Conservation (phyloP, 2,797 vertebrate species). For the Chromis chromis region DNA sequence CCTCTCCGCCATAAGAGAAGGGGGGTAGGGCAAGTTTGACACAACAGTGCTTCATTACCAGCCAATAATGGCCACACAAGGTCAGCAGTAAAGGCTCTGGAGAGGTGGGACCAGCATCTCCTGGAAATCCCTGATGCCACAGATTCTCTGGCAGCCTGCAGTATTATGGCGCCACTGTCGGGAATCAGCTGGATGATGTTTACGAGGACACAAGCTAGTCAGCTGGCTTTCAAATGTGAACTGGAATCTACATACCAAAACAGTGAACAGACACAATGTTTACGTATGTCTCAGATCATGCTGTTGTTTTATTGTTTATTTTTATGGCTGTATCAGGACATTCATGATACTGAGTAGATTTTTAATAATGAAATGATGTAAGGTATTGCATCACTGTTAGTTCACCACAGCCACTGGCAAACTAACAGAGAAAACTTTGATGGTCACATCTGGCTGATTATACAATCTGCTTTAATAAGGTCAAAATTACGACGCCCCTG, state of each 20-base stretch:
- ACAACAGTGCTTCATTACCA: not conserved
- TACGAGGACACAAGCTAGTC: not conserved
- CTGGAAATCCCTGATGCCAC: slow-evolving; percentile 3
- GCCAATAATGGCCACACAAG: not conserved
- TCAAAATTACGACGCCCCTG: not conserved
- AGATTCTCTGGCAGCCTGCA: slow-evolving; percentile 8
- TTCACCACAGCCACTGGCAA: not conserved
- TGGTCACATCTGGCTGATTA: not conserved
- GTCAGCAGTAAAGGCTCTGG: not conserved
- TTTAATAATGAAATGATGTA: not conserved
- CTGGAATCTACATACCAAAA: not conserved
- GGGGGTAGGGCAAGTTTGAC: not conserved
- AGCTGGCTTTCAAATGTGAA: slow-evolving; percentile 1
- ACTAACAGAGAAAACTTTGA: not conserved
- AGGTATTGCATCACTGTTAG: not conserved
- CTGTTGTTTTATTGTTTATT: not conserved
- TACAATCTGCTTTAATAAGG: not conserved
- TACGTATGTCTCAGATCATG: not conserved
- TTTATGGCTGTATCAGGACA: not conserved
- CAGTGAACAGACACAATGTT: not conserved
- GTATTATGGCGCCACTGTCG: not conserved
- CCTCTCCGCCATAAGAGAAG: not conserved
- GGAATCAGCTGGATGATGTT: not conserved
- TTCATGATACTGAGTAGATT: not conserved
- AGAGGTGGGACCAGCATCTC: not conserved